Conservation (phyloP, 2,797 vertebrate species). For the Sebastes minor region DNA sequence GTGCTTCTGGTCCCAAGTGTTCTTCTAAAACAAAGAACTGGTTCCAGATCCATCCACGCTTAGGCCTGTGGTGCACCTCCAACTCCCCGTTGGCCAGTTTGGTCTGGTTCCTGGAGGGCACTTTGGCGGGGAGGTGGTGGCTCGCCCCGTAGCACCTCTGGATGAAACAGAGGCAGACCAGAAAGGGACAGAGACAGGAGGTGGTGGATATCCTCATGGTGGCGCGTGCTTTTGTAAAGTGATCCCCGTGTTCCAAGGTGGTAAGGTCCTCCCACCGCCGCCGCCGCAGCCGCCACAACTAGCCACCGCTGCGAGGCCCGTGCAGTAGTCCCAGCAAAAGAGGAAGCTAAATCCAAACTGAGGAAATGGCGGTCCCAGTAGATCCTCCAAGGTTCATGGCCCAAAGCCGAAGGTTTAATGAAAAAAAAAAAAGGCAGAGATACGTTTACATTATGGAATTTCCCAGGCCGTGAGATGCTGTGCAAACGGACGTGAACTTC, state of each 20-base stretch:
- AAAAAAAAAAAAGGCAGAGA: conserved; percentile 49
- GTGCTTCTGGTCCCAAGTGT: conserved; percentile 95
- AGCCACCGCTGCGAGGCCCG: conserved; percentile 65
- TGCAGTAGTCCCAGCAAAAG: conserved; percentile 52
- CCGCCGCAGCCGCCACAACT: conserved; percentile 51
- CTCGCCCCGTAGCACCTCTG: conserved; percentile 89
- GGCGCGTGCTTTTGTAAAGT: conserved; percentile 68
- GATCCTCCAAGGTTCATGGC: conserved; percentile 87
- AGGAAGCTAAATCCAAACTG: conserved; percentile 80
- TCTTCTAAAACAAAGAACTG: conserved; percentile 99
- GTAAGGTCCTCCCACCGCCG: conserved; percentile 71
- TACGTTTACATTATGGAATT: conserved; percentile 90
- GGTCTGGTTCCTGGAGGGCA: conserved; percentile 89
- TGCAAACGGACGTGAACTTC: conserved; percentile 55
- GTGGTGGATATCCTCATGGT: conserved; percentile 94
- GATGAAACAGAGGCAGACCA: conserved; percentile 97
- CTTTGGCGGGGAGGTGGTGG: conserved; percentile 83
- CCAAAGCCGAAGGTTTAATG: conserved; percentile 61
- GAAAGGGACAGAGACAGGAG: conserved; percentile 93
- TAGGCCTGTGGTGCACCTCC: conserved; percentile 97
- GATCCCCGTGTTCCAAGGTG: conserved; percentile 62
- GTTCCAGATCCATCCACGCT: conserved; percentile 99
- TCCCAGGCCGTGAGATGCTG: conserved; percentile 26
- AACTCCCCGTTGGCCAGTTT: conserved; percentile 90
- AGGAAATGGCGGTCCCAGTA: conserved; percentile 78